Evolutionary conservation across 2,797 vertebrate species (phyloP).

Genomic region (Eurystomus glaucurus): DNA sequence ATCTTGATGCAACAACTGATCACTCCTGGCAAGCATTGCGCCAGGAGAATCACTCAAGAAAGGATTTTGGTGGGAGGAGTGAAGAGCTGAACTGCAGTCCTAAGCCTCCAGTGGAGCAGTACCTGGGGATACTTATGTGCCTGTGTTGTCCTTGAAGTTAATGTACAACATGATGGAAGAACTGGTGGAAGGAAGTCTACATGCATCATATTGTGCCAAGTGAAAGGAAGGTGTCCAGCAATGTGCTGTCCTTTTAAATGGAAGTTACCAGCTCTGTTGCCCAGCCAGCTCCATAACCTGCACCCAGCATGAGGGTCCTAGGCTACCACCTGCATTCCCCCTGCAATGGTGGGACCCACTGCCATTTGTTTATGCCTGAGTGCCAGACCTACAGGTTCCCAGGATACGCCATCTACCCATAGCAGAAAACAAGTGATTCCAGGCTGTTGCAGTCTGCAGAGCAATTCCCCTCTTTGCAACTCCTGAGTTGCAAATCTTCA

Average conservation of each 20-base stretch:
- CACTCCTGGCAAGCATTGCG: not conserved
- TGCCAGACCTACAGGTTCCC: not conserved
- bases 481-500: not conserved
- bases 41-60: not conserved
- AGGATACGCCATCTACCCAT: not conserved
- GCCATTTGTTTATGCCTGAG: not conserved
- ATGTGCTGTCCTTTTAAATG: not conserved
- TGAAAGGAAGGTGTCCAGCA: not conserved
- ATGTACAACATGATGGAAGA: not conserved
- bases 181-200: not conserved
- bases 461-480: not conserved
- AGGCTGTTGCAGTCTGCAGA: not conserved
- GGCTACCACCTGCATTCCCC: not conserved
- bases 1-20: not conserved
- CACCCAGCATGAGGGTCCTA: not conserved
- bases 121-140: not conserved
- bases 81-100: not conserved
- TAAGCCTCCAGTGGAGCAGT: not conserved
- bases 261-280: not conserved
- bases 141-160: not conserved
- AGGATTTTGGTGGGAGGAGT: not conserved
- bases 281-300: not conserved
- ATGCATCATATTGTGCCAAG: not conserved
- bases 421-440: not conserved
- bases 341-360: not conserved